A percentile compares a stretch with the other conserved stretches of the same genome.
Evolutionary conservation across 2,888 invertebrate genomes (phyloP).

Genomic region (Elegia similella): DNA sequence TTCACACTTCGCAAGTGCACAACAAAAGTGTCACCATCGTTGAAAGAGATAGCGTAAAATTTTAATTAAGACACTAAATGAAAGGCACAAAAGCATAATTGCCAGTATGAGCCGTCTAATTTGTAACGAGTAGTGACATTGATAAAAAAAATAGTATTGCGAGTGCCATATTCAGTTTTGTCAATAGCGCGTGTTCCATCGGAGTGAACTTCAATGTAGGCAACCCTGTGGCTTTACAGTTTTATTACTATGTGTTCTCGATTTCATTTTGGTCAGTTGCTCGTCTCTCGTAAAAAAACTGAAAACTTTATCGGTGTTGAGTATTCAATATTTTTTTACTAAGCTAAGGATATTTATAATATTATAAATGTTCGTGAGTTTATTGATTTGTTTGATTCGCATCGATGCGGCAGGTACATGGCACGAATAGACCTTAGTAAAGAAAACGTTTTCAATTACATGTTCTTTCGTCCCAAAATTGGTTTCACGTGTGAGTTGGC

Average conservation of each 20-base stretch:
- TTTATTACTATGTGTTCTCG: slow-evolving; percentile 31
- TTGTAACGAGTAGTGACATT: slow-evolving; percentile 62
- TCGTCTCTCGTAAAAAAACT: no score
- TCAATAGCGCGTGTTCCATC: slow-evolving; percentile 60
- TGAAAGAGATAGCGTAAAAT: slow-evolving; percentile 63
- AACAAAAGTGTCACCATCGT: slow-evolving; percentile 58
- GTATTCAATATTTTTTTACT: no score
- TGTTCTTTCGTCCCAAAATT: no score
- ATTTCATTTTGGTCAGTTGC: background rate
- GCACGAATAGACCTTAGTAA: no score
- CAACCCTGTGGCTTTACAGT: slow-evolving; percentile 28
- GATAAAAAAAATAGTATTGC: slow-evolving; percentile 51
- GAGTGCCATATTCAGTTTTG: slow-evolving; percentile 43
- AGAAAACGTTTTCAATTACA: no score
- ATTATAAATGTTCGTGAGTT: no score
- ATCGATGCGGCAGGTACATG: no score
- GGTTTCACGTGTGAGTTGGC: no score
- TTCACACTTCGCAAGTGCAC: slow-evolving; percentile 77
- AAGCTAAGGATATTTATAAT: no score
- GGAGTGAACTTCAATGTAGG: slow-evolving; percentile 53
- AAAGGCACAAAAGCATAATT: slow-evolving; percentile 62
- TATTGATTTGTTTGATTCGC: no score
- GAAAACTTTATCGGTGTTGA: no score
- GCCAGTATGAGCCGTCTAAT: slow-evolving; percentile 68
- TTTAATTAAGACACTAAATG: slow-evolving; percentile 75